Conservation (phyloP, 2,113 vertebrate species). For the Panthera leo region DNA sequence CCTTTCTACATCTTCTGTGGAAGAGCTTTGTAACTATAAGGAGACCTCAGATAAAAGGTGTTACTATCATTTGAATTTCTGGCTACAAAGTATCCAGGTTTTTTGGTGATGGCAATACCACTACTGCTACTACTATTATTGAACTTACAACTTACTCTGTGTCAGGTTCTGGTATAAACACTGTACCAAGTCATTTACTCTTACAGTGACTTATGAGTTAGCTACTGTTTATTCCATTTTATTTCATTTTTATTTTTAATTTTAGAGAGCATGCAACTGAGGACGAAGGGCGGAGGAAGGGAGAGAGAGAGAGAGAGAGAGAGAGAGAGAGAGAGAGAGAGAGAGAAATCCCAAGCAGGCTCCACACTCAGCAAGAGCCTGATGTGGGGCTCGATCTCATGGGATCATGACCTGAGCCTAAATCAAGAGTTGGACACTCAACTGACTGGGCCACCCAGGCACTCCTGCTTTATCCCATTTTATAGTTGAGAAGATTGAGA, state of each 20-base stretch:
- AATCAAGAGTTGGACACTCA: too few species aligned
- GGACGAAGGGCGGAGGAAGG: too few species aligned
- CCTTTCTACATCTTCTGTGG: neutral
- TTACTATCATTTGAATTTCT: constrained; percentile 6
- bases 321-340: too few species aligned
- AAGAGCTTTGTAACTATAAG: neutral
- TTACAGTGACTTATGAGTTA: neutral
- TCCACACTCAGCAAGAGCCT: too few species aligned
- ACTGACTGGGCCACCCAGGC: too few species aligned
- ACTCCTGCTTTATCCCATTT: neutral
- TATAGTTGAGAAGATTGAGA: constrained; percentile 29
- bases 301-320: too few species aligned
- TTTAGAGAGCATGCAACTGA: too few species aligned
- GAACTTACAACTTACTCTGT: neutral
- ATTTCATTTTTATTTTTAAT: neutral
- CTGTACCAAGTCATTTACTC: neutral
- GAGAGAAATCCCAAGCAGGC: too few species aligned
- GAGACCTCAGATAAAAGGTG: neutral
- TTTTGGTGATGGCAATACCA: neutral
- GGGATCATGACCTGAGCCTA: too few species aligned
- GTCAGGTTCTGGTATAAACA: neutral
- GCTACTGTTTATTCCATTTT: neutral
- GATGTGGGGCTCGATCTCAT: too few species aligned
- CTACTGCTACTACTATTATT: neutral
- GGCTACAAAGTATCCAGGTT: neutral